Base-by-base conservation (phyloP, 2,888 invertebrate species). In the Synergus gifuensis region DNA sequence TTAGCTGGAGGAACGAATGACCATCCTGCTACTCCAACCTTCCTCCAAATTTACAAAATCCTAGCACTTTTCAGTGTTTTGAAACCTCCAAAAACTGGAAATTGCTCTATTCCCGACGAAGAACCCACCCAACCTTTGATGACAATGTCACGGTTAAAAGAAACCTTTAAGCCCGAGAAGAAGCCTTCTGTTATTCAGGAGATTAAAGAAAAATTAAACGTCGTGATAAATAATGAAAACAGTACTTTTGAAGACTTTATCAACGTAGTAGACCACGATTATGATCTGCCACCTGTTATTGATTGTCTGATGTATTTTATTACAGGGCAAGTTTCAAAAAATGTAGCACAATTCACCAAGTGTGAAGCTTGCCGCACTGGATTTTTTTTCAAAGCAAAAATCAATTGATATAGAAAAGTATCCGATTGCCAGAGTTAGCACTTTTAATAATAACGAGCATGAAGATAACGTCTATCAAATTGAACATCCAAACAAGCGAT, bases 21-120 rank as follows among this genome's bases (percentile, higher is more conserved):
- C 58, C 79, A 81, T 42, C 81, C 76, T 54, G 77, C 78, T 9
- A 81, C 78, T n/a, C 58, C 62, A 14, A 81, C 77, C 3, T 81
- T 66, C 46, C 69, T 73, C 1, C 79, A 81, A 76, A 76, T 81
- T 2, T 81, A 77, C 40, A 81, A 79, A 76, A 79, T 81, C 9
- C 14, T 81, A 60, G 76, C 79, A 18, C 28, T 78, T 7, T 82
- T 64, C 49, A 76, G 78, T 40, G 73, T 78, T n/a, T 76, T 79
- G 22, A 44, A 60, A 22, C 79, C 79, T 58, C 79, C 77, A 9
- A 4, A 28, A 58, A 60, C 77, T 46, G 82, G 82, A 40, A 82
- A 82, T 62, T 82, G 79, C 54, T 78, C 14, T 44, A 40, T 78
- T 12, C 44, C 54, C 4, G 79, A 78, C 40, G 63, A 76, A 76